These are phyloP conservation scores for Brachypteracias leptosomus DNA, from an alignment of 2,113 vertebrate genomes.

Conservation along the genomic window DNA sequence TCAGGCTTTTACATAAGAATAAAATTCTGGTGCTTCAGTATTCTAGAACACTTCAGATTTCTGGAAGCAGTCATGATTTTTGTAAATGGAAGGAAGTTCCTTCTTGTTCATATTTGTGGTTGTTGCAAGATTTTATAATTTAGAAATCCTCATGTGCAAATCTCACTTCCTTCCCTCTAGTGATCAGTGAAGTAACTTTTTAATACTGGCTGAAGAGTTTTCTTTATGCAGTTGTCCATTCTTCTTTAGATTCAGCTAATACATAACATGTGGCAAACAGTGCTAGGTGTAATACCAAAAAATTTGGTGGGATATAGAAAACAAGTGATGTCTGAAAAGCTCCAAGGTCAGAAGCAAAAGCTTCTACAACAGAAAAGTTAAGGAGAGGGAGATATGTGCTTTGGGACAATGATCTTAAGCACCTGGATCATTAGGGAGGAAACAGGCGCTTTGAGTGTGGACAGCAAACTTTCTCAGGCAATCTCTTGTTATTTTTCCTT, in stretches of 20 bases:
- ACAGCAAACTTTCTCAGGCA: neutral
- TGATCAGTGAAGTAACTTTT: neutral
- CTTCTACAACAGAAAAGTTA: neutral
- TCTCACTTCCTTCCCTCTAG: slow-evolving; percentile 22
- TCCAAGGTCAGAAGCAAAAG: neutral
- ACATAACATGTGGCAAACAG: neutral
- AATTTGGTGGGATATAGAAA: neutral
- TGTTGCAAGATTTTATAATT: neutral
- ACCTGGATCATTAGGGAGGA: neutral
- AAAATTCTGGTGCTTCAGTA: neutral
- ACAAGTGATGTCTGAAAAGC: neutral
- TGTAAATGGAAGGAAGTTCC: neutral
- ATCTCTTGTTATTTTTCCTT: neutral
- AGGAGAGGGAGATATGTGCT: neutral
- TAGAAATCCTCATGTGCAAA: slow-evolving; percentile 7
- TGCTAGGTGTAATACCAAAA: neutral
- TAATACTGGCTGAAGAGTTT: neutral
- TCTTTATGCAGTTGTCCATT: neutral
- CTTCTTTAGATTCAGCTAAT: neutral
- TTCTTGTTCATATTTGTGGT: neutral
- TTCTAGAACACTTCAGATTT: neutral
- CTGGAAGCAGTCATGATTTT: neutral
- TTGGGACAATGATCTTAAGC: neutral
- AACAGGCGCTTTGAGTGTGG: neutral
- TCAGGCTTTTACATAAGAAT: neutral